phyloP scores from a whole-genome alignment of 2,113 vertebrate genomes.

The Tilapia sparmanii region DNA sequence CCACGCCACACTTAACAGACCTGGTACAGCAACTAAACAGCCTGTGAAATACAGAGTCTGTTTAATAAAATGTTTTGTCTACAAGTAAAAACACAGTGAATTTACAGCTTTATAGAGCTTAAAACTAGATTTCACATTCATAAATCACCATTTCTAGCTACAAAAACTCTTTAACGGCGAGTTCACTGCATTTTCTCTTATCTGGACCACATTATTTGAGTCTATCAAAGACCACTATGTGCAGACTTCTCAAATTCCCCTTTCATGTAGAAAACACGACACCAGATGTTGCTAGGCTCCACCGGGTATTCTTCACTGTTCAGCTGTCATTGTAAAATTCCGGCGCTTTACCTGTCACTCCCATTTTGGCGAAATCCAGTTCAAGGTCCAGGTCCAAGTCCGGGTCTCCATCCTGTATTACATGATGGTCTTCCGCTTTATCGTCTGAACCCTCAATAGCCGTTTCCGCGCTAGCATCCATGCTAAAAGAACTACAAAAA shows the following conservation, averaged over 20 bases:
- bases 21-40: background rate
- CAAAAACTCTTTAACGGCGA: rapidly evolving
- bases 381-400: background rate
- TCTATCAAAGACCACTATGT: background rate
- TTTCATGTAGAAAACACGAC: rapidly evolving
- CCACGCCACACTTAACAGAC: rapidly evolving
- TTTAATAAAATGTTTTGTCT: background rate
- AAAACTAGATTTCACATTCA: background rate
- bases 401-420: background rate
- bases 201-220: background rate
- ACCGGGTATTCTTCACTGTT: too few relatives aligned
- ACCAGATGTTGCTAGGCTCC: background rate
- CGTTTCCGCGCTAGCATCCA: slow-evolving; percentile 1
- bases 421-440: background rate
- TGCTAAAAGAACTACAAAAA: background rate
- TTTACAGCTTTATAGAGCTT: background rate
- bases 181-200: background rate
- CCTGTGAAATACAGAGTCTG: background rate
- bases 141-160: background rate
- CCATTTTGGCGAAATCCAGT: background rate
- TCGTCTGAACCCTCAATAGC: background rate
- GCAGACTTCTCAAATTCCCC: background rate
- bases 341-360: background rate
- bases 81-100: rapidly evolving
- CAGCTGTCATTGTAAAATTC: background rate